These are phyloP conservation scores for Ashinkailepas kermadecensis DNA, from an alignment of 2,888 invertebrate species.

Conservation along the genomic window DNA sequence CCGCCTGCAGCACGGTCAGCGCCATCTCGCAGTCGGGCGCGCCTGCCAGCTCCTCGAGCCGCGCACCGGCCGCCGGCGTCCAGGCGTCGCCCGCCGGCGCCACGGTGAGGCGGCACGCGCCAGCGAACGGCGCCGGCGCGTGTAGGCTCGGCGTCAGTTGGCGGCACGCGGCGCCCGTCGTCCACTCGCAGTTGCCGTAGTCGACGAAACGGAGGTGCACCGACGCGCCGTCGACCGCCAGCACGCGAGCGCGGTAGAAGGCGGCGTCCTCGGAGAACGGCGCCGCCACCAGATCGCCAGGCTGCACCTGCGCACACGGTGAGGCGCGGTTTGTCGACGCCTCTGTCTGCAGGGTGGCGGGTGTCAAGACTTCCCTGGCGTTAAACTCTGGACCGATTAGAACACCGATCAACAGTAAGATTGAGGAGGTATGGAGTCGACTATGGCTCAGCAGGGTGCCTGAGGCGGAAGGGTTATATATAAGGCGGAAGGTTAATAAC, in stretches of 20 bases:
- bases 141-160: background rate
- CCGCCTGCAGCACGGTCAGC: background rate
- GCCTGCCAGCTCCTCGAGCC: background rate
- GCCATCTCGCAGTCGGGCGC: background rate
- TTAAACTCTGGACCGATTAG: no score
- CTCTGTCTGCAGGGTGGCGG: no score
- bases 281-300: slow-evolving; percentile 6
- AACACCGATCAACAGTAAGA: no score
- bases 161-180: background rate
- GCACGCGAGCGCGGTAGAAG: slow-evolving; percentile 4
- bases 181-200: background rate
- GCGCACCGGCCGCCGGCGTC: background rate
- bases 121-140: background rate
- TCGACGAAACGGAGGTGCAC: background rate
- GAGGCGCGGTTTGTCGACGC: no score
- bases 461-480: no score
- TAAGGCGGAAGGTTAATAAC: no score
- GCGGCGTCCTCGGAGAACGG: slow-evolving; percentile 8
- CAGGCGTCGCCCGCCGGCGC: background rate
- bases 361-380: no score
- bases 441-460: no score
- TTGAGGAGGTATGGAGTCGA: no score
- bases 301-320: background rate
- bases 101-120: background rate
- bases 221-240: background rate